A percentile compares a stretch with the other conserved stretches of the same genome.
These are phyloP conservation scores for Lanius ludovicianus DNA, from an alignment of 2,113 vertebrate species.

Conservation along the genomic window DNA sequence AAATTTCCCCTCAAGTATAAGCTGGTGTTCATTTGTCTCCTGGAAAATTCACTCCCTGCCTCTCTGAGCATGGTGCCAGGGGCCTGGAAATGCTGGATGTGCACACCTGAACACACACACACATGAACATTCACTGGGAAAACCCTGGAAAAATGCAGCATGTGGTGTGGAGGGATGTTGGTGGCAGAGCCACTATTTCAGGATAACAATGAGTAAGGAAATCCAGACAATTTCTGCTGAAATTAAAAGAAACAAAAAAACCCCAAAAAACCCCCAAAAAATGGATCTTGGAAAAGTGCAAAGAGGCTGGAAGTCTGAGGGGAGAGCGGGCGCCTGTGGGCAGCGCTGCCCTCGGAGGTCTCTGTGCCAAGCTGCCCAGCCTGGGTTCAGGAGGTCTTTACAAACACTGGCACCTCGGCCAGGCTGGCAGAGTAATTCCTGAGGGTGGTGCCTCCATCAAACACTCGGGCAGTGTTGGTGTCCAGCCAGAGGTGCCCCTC, in stretches of 20 bases:
- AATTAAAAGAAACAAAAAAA: neutral
- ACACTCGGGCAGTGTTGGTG: conserved; percentile 76
- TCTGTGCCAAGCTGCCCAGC: neutral
- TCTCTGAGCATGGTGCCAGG: neutral
- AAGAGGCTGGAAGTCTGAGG: neutral
- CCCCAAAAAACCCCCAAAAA: neutral
- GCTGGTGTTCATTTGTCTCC: neutral
- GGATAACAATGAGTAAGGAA: neutral
- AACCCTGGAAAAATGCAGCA: rapidly evolving
- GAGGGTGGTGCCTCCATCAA: conserved; percentile 84
- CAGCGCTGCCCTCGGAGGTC: neutral
- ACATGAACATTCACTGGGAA: neutral
- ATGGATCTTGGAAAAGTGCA: neutral
- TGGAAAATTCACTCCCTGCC: neutral
- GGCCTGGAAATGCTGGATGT: neutral
- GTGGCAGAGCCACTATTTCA: neutral
- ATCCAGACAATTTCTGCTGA: neutral
- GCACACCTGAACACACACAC: neutral
- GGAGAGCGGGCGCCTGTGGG: neutral
- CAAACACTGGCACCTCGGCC: conserved; percentile 81
- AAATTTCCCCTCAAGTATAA: neutral
- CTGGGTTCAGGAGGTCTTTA: conserved; percentile 49
- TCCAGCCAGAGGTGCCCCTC: conserved; percentile 83
- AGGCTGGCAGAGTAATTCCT: conserved; percentile 80
- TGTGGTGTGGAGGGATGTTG: rapidly evolving